Evolutionary conservation across 2,113 vertebrate genomes (phyloP).

Genomic region (Alectura lathami): DNA sequence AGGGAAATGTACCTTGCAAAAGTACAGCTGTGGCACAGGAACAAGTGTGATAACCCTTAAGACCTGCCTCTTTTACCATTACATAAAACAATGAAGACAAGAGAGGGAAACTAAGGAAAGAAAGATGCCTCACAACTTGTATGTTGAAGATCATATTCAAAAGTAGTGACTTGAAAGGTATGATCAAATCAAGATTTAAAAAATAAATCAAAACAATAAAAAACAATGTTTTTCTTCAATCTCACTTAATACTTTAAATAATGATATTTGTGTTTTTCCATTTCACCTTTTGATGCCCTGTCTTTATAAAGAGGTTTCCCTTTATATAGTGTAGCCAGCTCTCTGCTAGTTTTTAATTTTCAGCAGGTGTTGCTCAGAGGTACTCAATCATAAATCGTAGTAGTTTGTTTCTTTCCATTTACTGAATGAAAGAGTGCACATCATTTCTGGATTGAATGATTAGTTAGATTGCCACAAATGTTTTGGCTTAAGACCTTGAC

Average conservation of each 20-base stretch:
- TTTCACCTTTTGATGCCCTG: background rate
- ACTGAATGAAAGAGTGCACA: background rate
- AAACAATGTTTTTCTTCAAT: background rate
- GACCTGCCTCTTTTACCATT: background rate
- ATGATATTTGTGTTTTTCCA: background rate
- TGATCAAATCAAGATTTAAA: background rate
- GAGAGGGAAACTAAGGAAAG: background rate
- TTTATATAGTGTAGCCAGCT: background rate
- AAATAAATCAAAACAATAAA: background rate
- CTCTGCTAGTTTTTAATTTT: background rate
- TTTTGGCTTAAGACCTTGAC: constrained; percentile 1
- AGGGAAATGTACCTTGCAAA: background rate
- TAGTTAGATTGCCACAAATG: background rate
- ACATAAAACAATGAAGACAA: background rate
- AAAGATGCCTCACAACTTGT: background rate
- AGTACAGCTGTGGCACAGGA: background rate
- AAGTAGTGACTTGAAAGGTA: background rate
- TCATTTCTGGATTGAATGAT: background rate
- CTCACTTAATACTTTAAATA: background rate
- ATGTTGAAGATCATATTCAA: background rate
- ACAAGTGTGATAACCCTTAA: background rate
- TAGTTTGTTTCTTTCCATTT: background rate
- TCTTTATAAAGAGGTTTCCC: background rate
- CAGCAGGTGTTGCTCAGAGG: background rate
- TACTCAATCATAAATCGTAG: background rate